Conservation (phyloP, 2,113 vertebrate genomes). For the Synodontis membranacea region DNA sequence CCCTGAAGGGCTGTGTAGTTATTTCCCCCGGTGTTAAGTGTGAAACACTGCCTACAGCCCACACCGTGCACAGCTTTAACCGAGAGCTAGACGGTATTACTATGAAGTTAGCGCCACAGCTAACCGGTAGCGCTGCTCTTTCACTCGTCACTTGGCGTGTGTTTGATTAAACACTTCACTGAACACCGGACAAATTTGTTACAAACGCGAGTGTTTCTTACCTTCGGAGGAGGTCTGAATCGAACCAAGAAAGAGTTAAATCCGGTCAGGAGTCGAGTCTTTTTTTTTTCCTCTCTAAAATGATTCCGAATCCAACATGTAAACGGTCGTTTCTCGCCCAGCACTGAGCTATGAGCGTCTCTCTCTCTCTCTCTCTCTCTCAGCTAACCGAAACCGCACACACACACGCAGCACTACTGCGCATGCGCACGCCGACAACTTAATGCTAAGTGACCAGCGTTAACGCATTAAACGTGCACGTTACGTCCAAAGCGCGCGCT, state of each 20-base stretch:
- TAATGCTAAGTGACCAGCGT: too few species aligned
- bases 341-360: conserved; percentile 1
- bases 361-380: conserved; percentile 46
- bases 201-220: conserved; percentile 50
- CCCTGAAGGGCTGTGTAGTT: neutral
- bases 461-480: too few species aligned
- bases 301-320: conserved; percentile 55
- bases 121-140: conserved; percentile 16
- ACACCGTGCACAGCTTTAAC: neutral
- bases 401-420: conserved; percentile 53
- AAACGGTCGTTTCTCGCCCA: conserved; percentile 46
- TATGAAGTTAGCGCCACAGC: neutral
- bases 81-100: neutral
- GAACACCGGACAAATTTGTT: neutral
- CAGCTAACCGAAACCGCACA: conserved; percentile 75
- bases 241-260: conserved; percentile 48
- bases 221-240: conserved; percentile 33
- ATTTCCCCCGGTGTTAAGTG: neutral
- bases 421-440: conserved; percentile 65
- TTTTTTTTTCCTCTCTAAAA: conserved; percentile 59
- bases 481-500: too few species aligned
- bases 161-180: conserved; percentile 65
- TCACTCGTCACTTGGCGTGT: conserved; percentile 62
- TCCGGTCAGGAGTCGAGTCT: conserved; percentile 26
- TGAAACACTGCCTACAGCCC: neutral